Evolutionary conservation across 2,888 invertebrate species (phyloP), one percentile per base, ranked within the genome.

Genomic region (Drosophila recens): DNA sequence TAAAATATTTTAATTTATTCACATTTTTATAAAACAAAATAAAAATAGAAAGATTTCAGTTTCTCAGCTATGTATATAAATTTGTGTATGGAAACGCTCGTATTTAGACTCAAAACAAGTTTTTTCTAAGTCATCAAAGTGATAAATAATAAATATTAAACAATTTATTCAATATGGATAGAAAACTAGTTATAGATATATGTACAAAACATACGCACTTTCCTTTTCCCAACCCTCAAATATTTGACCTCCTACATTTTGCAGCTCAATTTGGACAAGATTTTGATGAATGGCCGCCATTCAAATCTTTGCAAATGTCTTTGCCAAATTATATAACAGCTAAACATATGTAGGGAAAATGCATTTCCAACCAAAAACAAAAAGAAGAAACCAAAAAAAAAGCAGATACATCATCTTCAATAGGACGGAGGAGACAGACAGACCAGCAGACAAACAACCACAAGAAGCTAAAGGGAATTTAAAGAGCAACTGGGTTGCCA

Each of bases 271-370:
- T 66, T 69, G 62, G 65, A 65, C 67, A 62, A 66, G 52, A 72
- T 66, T 81, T 85, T 87, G 87, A 87, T 85, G 75, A 81, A 85
- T 87, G 76, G 56, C 51, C 68, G 59, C 53, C 67, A 66, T 74
- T 72, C 52, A 78, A 75, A 70, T 71, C 66, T 69, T 56, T 48
- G 64, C 67, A 63, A 67, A 70, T 64, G 43, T 62, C 61, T 67
- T 64, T 68, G 63, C 62, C 62, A 75, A 81, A 81, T 75, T 73
- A 69, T 65, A 73, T 57, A 81, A 70, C 58, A 63, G 42, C 46
- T 67, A 70, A 69, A 75, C 65, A 70, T 77, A 77, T 75, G 63
- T 72, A 66, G 56, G 36, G 53, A 64, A 68, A 79, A 73, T 78
- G 80, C 80, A 82, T 80, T 82, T 77, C 34, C 42, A 56, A 13